Evolutionary conservation across 2,888 invertebrate genomes (phyloP).

Genomic region (Heliconius sara): DNA sequence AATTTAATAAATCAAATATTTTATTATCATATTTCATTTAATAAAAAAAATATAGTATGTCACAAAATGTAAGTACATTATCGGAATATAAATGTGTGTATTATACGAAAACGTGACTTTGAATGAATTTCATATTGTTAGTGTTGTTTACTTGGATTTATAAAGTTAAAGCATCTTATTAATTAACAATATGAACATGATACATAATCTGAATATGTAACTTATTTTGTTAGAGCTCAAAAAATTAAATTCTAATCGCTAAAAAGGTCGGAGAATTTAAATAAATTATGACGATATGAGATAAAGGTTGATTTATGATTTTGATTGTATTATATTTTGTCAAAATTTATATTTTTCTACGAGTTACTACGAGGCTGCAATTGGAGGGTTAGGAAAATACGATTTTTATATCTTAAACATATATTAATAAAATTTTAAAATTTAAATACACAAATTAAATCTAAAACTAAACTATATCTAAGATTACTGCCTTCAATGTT

Average conservation of each 20-base stretch:
- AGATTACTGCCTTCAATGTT: too few species aligned
- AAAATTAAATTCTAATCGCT: background rate
- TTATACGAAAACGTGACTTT: conserved; percentile 34
- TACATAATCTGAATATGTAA: background rate
- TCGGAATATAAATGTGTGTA: conserved; percentile 25
- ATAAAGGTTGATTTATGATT: too few species aligned
- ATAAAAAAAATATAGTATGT: background rate
- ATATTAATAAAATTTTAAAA: too few species aligned
- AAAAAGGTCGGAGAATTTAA: background rate
- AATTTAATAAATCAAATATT: background rate
- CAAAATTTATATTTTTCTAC: too few species aligned
- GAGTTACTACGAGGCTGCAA: too few species aligned
- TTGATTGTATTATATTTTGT: too few species aligned
- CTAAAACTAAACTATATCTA: too few species aligned
- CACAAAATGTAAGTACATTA: conserved; percentile 10
- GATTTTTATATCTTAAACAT: too few species aligned
- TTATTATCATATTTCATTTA: background rate
- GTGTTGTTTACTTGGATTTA: conserved; percentile 24
- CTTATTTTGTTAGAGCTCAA: background rate
- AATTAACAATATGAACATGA: background rate
- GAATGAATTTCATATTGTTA: conserved; percentile 27
- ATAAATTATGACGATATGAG: too few species aligned
- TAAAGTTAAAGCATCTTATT: background rate
- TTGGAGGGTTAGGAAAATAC: too few species aligned
- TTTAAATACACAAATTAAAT: too few species aligned